phyloP scores from a whole-genome alignment of 2,113 vertebrate species.

The Microtus pennsylvanicus region DNA sequence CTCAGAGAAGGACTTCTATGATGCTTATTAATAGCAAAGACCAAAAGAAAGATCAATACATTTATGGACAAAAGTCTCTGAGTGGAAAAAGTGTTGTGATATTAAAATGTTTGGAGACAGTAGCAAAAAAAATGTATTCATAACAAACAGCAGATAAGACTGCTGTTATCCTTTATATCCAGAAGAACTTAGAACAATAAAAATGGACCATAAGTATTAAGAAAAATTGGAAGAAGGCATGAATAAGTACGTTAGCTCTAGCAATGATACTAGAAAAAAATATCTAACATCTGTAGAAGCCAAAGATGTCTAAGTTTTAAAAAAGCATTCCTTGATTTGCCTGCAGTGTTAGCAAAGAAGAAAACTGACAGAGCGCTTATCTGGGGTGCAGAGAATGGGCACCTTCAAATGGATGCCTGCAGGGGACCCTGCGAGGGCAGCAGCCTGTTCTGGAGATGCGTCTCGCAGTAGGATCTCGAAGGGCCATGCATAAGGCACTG shows the following conservation, averaged over 20 bases:
- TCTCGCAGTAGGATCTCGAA: no score
- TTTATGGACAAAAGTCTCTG: background rate
- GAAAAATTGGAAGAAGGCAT: background rate
- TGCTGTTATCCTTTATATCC: background rate
- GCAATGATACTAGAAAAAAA: accelerated
- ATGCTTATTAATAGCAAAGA: background rate
- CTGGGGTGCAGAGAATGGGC: background rate
- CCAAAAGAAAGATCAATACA: background rate
- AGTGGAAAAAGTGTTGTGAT: background rate
- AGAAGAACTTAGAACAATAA: background rate
- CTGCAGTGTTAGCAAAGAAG: background rate
- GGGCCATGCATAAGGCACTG: background rate
- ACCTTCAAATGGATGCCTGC: background rate
- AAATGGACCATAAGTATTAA: background rate
- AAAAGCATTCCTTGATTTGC: no score
- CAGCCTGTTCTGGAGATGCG: background rate
- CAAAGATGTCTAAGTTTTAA: accelerated
- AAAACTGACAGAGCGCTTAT: accelerated
- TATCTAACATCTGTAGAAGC: background rate
- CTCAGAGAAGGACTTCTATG: no score
- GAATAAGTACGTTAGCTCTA: background rate
- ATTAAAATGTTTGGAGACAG: background rate
- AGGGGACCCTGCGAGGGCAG: background rate
- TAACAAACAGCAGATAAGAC: no score
- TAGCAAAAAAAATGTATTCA: background rate